Evolutionary conservation across 2,888 invertebrate genomes (phyloP).

Genomic region (Hemaris fuciformis): DNA sequence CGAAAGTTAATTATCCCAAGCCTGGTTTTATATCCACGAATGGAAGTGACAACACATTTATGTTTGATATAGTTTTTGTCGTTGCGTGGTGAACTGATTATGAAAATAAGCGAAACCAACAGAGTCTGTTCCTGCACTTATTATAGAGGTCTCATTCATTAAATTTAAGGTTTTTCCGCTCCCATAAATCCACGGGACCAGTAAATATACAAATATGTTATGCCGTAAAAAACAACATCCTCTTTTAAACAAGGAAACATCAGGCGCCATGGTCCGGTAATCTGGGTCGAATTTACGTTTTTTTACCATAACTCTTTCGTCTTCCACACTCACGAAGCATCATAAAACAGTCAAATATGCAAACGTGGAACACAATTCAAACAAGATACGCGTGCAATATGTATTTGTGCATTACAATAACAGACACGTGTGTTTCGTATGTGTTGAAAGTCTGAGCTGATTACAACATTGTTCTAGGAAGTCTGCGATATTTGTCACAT

Average conservation of each 20-base stretch:
- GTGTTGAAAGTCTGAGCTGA: constrained; percentile 38
- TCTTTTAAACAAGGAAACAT: constrained; percentile 58
- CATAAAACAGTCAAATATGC: constrained; percentile 8
- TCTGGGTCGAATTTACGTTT: constrained; percentile 63
- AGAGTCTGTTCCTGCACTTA: not conserved
- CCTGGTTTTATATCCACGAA: not conserved
- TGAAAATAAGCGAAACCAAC: not conserved
- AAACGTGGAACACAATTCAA: not conserved
- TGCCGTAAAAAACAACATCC: constrained; percentile 18
- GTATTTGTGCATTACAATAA: not conserved
- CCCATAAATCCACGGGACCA: not conserved
- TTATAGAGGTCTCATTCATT: not conserved
- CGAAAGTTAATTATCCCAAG: constrained; percentile 12
- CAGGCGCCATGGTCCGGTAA: constrained; percentile 41
- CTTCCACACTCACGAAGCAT: constrained; percentile 37
- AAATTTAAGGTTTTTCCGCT: constrained; percentile 2
- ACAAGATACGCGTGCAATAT: not conserved
- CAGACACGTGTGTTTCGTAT: constrained; percentile 18
- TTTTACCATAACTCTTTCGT: constrained; percentile 60
- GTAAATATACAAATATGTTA: not conserved
- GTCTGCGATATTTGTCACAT: constrained; percentile 61
- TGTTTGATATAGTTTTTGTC: not conserved
- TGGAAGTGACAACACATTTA: not conserved
- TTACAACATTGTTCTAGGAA: constrained; percentile 54
- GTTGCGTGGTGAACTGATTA: not conserved